Evolutionary conservation across 92 coral and sea anemone species (phyloP).

Genomic region (Porites cylindrica): DNA sequence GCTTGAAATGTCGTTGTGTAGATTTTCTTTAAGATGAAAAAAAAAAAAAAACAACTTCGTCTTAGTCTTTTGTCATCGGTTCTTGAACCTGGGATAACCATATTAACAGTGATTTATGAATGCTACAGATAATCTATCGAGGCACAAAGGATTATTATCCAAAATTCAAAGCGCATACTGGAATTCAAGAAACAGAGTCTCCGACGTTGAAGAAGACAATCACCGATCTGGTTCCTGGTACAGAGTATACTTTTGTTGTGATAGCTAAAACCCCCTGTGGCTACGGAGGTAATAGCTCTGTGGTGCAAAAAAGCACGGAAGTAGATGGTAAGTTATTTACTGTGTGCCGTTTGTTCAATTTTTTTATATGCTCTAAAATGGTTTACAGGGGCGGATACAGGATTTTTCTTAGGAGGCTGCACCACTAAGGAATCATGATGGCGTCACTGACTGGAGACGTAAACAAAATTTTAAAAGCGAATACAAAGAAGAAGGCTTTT

Average conservation of each 20-base stretch:
- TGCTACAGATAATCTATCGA: not conserved
- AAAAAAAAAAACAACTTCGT: too few relatives aligned
- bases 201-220: too few relatives aligned
- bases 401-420: too few relatives aligned
- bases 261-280: constrained; percentile 21
- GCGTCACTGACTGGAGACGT: not conserved
- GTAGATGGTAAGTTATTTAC: not conserved
- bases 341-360: not conserved
- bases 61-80: too few relatives aligned
- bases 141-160: constrained; percentile 6
- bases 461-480: too few relatives aligned
- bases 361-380: not conserved
- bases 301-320: not conserved
- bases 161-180: not conserved
- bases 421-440: not conserved
- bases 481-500: too few relatives aligned
- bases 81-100: too few relatives aligned
- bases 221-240: constrained; percentile 16
- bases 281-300: constrained; percentile 2
- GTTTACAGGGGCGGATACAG: not conserved
- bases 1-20: too few relatives aligned
- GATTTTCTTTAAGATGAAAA: too few relatives aligned
- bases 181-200: not conserved
- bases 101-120: not conserved
- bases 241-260: constrained; percentile 21